phyloP scores from a whole-genome alignment of 1,140 invertebrate species.

The Rhopalosiphum maidis region DNA sequence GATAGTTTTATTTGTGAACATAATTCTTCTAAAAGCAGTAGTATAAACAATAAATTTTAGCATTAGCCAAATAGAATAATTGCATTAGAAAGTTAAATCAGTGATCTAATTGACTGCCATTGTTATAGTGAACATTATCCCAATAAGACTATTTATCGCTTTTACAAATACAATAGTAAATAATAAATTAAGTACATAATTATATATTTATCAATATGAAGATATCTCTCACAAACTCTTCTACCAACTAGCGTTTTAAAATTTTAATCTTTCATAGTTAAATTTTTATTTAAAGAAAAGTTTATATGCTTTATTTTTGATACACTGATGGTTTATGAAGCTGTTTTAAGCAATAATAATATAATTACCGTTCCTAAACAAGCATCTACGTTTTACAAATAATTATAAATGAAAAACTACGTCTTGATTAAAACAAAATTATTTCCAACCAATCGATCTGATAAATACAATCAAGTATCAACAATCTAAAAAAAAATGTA shows the following conservation, averaged over 20 bases:
- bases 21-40: neutral
- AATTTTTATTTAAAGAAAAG: neutral
- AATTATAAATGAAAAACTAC: neutral
- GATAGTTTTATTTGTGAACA: neutral
- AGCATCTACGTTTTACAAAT: neutral
- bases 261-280: neutral
- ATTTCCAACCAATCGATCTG: neutral
- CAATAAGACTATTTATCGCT: neutral
- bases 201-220: neutral
- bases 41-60: neutral
- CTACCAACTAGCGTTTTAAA: neutral
- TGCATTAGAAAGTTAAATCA: conserved; percentile 1
- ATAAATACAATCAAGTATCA: no score
- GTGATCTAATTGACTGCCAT: neutral
- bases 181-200: neutral
- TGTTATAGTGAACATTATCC: neutral
- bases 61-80: neutral
- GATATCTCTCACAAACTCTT: neutral
- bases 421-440: neutral
- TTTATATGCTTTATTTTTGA: neutral
- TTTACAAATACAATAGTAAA: neutral
- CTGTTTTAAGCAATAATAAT: neutral
- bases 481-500: neutral
- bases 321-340: neutral
- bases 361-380: neutral